phyloP scores from a whole-genome alignment of 2,113 vertebrate genomes.

The Eublepharis macularius region DNA sequence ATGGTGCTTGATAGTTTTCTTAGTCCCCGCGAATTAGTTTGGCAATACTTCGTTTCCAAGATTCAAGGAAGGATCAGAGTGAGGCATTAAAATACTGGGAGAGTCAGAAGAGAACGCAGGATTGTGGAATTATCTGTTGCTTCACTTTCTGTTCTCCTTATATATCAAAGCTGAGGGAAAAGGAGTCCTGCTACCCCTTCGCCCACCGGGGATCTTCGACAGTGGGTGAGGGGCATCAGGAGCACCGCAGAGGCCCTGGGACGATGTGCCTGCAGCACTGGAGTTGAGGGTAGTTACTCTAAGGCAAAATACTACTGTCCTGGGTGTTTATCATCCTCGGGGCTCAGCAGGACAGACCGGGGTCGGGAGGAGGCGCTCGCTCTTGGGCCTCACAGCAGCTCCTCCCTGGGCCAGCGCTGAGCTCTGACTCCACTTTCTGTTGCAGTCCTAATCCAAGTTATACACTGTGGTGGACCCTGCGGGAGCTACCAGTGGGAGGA shows the following conservation, averaged over 20 bases:
- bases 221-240: constrained; percentile 99
- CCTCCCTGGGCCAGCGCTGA: constrained; percentile 61
- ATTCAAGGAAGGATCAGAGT: too few relatives aligned
- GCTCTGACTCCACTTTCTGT: too few relatives aligned
- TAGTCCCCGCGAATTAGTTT: too few relatives aligned
- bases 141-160: too few relatives aligned
- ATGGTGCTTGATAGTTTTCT: too few relatives aligned
- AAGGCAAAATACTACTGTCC: constrained; percentile 85
- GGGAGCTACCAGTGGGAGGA: too few relatives aligned
- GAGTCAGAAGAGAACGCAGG: too few relatives aligned
- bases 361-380: constrained; percentile 43
- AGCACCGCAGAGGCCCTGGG: constrained; percentile 99
- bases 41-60: too few relatives aligned
- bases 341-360: constrained; percentile 53
- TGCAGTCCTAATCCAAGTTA: too few relatives aligned
- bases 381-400: constrained; percentile 49
- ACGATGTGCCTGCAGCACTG: constrained; percentile 91
- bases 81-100: too few relatives aligned
- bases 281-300: constrained; percentile 84
- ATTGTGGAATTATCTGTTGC: too few relatives aligned
- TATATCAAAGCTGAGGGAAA: constrained; percentile 56
- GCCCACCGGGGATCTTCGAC: constrained; percentile 99
- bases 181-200: constrained; percentile 78
- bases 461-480: too few relatives aligned
- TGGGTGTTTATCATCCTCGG: constrained; percentile 72